Evolutionary conservation across 2,113 vertebrate species (phyloP).

Genomic region (Aythya baeri): DNA sequence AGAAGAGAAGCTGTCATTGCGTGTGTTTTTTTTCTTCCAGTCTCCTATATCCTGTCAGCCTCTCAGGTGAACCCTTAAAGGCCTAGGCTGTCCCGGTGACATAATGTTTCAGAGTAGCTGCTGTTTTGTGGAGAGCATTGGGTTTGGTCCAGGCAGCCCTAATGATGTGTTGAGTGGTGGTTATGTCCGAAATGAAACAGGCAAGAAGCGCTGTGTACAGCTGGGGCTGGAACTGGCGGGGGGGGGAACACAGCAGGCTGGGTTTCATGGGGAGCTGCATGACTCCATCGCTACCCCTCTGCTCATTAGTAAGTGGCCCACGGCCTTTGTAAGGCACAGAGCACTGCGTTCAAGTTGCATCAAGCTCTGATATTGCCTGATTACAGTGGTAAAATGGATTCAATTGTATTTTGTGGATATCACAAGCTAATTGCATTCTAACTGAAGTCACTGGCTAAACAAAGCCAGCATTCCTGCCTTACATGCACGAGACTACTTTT

Average conservation of each 20-base stretch:
- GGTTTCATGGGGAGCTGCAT: not conserved
- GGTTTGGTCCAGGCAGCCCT: constrained; percentile 13
- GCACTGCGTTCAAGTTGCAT: not conserved
- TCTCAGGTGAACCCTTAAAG: not conserved
- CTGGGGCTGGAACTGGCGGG: not conserved
- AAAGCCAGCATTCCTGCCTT: constrained; percentile 15
- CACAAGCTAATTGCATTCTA: constrained; percentile 30
- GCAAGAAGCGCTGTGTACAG: not conserved
- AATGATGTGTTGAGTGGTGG: constrained; percentile 13
- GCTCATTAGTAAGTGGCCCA: not conserved
- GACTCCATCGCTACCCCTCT: not conserved
- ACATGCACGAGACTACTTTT: not conserved
- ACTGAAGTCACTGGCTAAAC: constrained; percentile 28
- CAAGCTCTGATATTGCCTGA: not conserved
- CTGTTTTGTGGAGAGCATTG: not conserved
- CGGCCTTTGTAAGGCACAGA: not conserved
- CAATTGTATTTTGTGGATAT: not conserved
- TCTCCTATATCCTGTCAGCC: not conserved
- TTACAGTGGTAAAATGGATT: not conserved
- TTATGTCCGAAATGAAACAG: not conserved
- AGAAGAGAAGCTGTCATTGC: not conserved
- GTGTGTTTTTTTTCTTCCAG: not conserved
- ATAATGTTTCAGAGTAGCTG: not conserved
- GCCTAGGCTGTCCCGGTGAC: not conserved
- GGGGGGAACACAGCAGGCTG: not conserved